Evolutionary conservation across 1,140 invertebrate species (phyloP), one percentile per base, ranked within the genome.

Genomic region (Muscidifurax raptorellus): DNA sequence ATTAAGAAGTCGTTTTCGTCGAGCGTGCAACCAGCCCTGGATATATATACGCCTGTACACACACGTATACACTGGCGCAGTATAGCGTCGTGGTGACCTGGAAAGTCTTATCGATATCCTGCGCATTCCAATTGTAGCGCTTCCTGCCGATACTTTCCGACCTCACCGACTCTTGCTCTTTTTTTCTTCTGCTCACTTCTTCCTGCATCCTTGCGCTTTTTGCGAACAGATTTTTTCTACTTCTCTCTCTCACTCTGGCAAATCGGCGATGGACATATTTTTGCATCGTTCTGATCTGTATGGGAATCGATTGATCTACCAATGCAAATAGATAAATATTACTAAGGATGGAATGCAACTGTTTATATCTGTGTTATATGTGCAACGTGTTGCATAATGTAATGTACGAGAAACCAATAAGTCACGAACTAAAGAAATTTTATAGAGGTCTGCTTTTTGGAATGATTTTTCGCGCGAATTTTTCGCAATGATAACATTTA

Each of bases 1-100:
- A 81, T 81, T 59, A 72, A 81, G 67, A 72, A 72, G 69, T 81
- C 69, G 80, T 72, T 81, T 81, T 72, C 40, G n/a, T 81, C 9
- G 30, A 69, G 28, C 27, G 30, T n/a, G 32, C 36, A 32, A 71
- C 27, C 3, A 75, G 18, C 12, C 15, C 74, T 25, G 30, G 12
- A 5, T 79, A 6, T 30, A 80, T 36, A 44, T 52, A 9, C n/a
- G 27, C 40, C 10, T 28, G 52, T 28, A 10, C 18, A 76, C 32
- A 40, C 10, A 40, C 15, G 27, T 30, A 22, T 27, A 30, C 12
- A 69, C 27, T 22, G n/a, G 59, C 27, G 4, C 9, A n/a, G 67
- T 74, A 28, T 12, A 40, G 28, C 30, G 0, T 2, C 30, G 22
- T 22, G 52, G 28, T 66, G 52, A 66, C 78, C 78, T 80, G 64